phyloP scores from a whole-genome alignment of 2,113 vertebrate species.

The Microtus pennsylvanicus region DNA sequence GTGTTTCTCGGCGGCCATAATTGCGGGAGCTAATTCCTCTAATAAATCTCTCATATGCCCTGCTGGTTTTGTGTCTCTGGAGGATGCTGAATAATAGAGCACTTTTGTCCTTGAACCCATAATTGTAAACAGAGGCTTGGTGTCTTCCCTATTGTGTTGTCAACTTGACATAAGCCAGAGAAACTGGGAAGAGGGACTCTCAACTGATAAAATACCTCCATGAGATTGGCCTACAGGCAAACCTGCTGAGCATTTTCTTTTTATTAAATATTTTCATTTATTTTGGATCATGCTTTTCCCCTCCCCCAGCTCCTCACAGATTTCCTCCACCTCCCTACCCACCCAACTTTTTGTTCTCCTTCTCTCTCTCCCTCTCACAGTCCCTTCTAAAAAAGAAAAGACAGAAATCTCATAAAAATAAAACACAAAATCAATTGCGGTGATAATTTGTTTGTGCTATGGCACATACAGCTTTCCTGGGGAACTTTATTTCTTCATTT shows the following conservation, averaged over 20 bases:
- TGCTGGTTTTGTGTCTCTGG: background rate
- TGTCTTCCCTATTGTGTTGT: background rate
- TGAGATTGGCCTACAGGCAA: background rate
- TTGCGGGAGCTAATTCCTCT: background rate
- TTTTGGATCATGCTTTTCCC: background rate
- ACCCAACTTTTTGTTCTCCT: background rate
- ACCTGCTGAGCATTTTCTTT: background rate
- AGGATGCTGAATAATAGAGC: background rate
- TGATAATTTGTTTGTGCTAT: too few species aligned
- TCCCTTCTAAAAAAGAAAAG: background rate
- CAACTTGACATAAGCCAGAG: background rate
- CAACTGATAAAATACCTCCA: background rate
- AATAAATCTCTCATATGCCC: background rate
- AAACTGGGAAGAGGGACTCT: background rate
- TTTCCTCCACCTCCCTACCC: background rate
- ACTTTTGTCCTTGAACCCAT: conserved; percentile 4
- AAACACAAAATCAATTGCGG: background rate
- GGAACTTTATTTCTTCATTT: too few species aligned
- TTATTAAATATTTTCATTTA: background rate
- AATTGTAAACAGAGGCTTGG: background rate
- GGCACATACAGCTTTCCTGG: too few species aligned
- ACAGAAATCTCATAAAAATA: background rate
- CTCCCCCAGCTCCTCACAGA: background rate
- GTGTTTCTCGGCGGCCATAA: background rate
- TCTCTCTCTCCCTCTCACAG: background rate